phyloP scores from a whole-genome alignment of 2,888 invertebrate genomes.

The Drosophila trichaetosa region DNA sequence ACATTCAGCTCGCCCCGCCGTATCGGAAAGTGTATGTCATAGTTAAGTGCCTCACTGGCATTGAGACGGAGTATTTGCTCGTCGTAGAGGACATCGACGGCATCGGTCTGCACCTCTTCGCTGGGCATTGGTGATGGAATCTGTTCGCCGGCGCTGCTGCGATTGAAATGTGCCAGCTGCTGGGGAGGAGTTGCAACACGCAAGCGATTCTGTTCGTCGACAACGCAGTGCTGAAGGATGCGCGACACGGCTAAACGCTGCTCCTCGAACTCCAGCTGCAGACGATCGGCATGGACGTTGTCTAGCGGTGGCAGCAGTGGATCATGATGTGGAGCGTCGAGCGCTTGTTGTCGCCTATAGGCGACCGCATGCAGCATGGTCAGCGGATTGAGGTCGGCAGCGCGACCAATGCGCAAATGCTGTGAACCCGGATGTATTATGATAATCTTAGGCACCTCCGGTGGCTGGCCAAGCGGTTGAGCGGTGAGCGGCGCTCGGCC shows the following conservation, averaged over 20 bases:
- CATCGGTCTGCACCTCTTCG: conserved; percentile 21
- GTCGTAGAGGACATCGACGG: conserved; percentile 55
- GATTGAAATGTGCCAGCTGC: conserved; percentile 95
- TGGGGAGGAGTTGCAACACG: conserved; percentile 94
- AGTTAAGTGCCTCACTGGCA: conserved; percentile 87
- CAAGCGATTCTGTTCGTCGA: conserved; percentile 91
- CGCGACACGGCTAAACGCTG: conserved; percentile 93
- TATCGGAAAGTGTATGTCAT: conserved; percentile 96
- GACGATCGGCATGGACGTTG: conserved; percentile 33
- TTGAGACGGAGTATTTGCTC: conserved; percentile 69
- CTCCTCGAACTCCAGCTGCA: conserved; percentile 91
- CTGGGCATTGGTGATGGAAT: conserved; percentile 75
- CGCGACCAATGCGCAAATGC: conserved; percentile 94
- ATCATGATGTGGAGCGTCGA: conserved; percentile 84
- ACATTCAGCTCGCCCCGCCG: conserved; percentile 94
- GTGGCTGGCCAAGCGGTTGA: conserved; percentile 45
- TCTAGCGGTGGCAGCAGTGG: conserved; percentile 66
- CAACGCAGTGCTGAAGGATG: conserved; percentile 92
- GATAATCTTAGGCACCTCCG: conserved; percentile 90
- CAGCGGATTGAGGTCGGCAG: conserved; percentile 94
- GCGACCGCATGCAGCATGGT: conserved; percentile 90
- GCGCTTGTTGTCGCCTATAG: conserved; percentile 82
- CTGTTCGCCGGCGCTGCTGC: conserved; percentile 90
- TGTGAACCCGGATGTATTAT: conserved; percentile 98
- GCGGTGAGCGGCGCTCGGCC: conserved; percentile 46